Base-by-base conservation (phyloP, 2,888 invertebrate species). In the Melanostoma scalare region DNA sequence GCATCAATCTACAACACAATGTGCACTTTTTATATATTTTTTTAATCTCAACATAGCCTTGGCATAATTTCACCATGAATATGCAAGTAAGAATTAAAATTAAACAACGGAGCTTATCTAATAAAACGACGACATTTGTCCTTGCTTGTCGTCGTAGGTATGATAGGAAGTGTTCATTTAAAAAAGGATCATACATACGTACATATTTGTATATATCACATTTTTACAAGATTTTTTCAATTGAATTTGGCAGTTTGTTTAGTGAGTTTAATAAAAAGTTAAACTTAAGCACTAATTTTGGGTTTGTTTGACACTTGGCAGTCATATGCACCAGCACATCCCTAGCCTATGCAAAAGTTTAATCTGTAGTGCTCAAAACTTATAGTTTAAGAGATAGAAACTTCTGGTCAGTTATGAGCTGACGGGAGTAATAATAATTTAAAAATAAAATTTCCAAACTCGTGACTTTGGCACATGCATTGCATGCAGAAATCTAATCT, bases 241-340 rank as follows among this genome's bases (percentile, higher is more conserved):
- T 30, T 30, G 36, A 3, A 3, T 53, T n/a, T 46, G 6, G 42
- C 3, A 6, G 36, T 35, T 30, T 63, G 30, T 30, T 38, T 50
- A 6, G 48, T 31, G 40, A 61, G 20, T 6, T 33, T 10, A 10
- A 20, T 42, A 6, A 4, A 3, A 46, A 6, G 94, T 90, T 95
- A 95, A 91, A 97, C 96, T 92, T 96, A 95, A 92, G 96, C 96
- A 92, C 96, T 97, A 94, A 96, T 96, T 93, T 97, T 97, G 89
- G 97, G 97, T 92, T 97, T 97, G 87, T 97, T 97, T 92, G 96
- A 96, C 89, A 97, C 96, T 94, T 97, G 97, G 92, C 97, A 97
- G 93, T 97, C 97, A 92, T 97, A 97, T 89, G 96, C 93, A 86
- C 97, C 97, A 86, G 96, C 96, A 92, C 1, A 53, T 97, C 97